These are phyloP conservation scores for Eupristina koningsbergeri DNA, from an alignment of 1,140 invertebrate species.

Conservation along the genomic window DNA sequence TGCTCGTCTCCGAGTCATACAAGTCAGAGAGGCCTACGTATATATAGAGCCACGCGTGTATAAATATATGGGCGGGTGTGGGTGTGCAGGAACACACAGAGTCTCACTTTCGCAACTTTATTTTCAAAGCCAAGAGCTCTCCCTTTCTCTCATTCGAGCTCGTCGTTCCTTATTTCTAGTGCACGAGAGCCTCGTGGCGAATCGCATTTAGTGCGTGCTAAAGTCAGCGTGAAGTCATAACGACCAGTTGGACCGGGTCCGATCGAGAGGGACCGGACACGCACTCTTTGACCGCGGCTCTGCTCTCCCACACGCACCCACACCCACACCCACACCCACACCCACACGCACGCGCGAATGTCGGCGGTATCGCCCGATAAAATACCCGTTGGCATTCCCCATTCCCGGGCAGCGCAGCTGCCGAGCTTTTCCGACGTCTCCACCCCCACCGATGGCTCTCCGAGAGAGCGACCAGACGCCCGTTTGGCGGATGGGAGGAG, in stretches of 20 bases:
- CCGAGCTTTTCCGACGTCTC: neutral
- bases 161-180: slow-evolving; percentile 41
- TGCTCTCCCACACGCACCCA: slow-evolving; percentile 50
- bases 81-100: too few species aligned
- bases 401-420: too few species aligned
- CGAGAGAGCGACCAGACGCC: too few species aligned
- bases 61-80: too few species aligned
- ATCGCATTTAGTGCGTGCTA: slow-evolving; percentile 62
- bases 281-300: slow-evolving; percentile 63
- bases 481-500: too few species aligned
- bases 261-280: slow-evolving; percentile 60
- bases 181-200: slow-evolving; percentile 60
- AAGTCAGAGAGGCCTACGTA: neutral
- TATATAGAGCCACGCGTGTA: too few species aligned
- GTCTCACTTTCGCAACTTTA: slow-evolving; percentile 8
- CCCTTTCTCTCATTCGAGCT: neutral
- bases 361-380: neutral
- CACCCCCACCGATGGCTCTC: too few species aligned
- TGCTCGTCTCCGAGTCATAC: neutral
- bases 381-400: neutral
- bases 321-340: neutral
- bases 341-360: neutral
- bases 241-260: slow-evolving; percentile 62
- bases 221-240: slow-evolving; percentile 72
- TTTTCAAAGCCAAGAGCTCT: slow-evolving; percentile 20